Evolutionary conservation across 2,888 invertebrate genomes (phyloP), one percentile per base, ranked within the genome.

Genomic region (Amiota communis): DNA sequence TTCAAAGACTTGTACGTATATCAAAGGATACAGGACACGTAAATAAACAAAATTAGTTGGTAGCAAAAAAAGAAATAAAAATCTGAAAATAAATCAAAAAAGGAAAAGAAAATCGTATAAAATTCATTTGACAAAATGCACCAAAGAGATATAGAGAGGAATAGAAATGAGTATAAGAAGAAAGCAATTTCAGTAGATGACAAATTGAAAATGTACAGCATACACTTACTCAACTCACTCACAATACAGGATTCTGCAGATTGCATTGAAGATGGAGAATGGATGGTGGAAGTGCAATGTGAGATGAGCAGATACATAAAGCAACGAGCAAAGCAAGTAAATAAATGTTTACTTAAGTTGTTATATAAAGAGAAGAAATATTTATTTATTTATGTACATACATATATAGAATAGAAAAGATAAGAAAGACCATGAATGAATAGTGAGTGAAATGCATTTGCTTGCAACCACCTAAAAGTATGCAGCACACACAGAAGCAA

Each of bases 81-180:
- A 49, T 17, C 17, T 48, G 46, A 15, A 53, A 68, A 46, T 20
- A 67, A 20, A 67, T 23, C 59, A 17, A 48, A 49, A 72, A 49
- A 57, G 23, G 20, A 51, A 70, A 63, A 75, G 84, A 83, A 23
- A 23, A 23, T 23, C 78, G 85, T 81, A 80, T 78, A 82, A 83
- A 83, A 82, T 84, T 86, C 84, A 82, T 84, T 85, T 85, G 85
- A 85, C 85, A 85, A 86, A 86, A 84, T 86, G 86, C 85, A 82
- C 82, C 81, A 81, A 73, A 56, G 63, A 74, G 48, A 64, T 59
- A 48, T 10, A 36, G 13, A 69, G 10, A 84, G 23, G 0, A 53
- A 68, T 1, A 51, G 13, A 63, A 53, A 53, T n/a, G n/a, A 8
- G n/a, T n/a, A 8, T 8, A 53, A 53, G 53, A 8, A 36, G 63